phyloP scores from a whole-genome alignment of 2,888 invertebrate species.

The Phyto melanocephala region DNA sequence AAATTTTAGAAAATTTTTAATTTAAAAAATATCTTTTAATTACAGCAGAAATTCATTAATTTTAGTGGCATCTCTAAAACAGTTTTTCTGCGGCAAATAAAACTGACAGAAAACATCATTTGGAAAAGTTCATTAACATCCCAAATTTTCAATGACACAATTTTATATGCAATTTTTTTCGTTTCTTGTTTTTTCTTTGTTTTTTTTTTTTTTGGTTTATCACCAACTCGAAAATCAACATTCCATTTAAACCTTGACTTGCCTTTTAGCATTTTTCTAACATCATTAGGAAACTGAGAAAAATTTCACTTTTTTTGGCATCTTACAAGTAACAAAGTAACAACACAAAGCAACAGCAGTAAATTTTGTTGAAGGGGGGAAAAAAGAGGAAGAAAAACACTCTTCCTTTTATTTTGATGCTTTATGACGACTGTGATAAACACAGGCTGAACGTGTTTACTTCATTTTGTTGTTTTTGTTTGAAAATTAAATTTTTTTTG shows the following conservation, averaged over 20 bases:
- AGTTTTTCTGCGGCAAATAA: too few species aligned
- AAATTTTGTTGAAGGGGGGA: too few species aligned
- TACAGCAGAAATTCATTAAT: too few species aligned
- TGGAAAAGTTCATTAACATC: slow-evolving; percentile 54
- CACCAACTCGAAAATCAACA: slow-evolving; percentile 35
- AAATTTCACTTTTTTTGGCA: slow-evolving; percentile 48
- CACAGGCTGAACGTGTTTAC: neutral
- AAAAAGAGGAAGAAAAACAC: slow-evolving; percentile 11
- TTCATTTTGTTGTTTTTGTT: neutral
- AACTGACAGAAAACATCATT: neutral
- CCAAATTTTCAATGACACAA: slow-evolving; percentile 48
- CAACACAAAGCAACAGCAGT: neutral
- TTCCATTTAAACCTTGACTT: slow-evolving; percentile 42
- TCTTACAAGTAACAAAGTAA: neutral
- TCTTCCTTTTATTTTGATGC: slow-evolving; percentile 57
- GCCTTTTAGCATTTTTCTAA: slow-evolving; percentile 38
- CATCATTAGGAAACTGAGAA: slow-evolving; percentile 17
- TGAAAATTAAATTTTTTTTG: slow-evolving; percentile 21
- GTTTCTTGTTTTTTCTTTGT: neutral
- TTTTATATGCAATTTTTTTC: slow-evolving; percentile 8
- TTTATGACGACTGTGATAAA: slow-evolving; percentile 44
- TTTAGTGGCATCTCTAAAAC: too few species aligned
- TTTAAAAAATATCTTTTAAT: too few species aligned
- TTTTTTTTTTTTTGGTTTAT: neutral
- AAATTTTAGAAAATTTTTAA: too few species aligned